phyloP scores from a whole-genome alignment of 2,888 invertebrate genomes.

The Melinaea menophilus region DNA sequence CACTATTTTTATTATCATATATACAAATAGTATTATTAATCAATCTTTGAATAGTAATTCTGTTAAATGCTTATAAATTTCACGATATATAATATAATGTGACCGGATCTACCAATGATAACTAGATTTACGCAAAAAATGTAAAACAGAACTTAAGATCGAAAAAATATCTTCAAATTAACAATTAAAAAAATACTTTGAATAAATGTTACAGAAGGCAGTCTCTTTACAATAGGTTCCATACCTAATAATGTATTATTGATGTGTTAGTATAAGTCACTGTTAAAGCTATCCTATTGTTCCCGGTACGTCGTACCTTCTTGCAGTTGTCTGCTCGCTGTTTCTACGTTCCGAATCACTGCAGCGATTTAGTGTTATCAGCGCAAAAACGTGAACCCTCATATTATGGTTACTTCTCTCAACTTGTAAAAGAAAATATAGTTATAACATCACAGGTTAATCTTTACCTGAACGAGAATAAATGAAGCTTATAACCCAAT shows the following conservation, averaged over 20 bases:
- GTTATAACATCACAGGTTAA: neutral
- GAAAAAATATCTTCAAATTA: no score
- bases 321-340: slow-evolving; percentile 16
- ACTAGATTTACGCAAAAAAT: no score
- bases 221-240: slow-evolving; percentile 5
- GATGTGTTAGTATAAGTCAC: slow-evolving; percentile 14
- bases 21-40: no score
- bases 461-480: neutral
- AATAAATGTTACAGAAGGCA: slow-evolving; percentile 14
- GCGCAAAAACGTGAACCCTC: neutral
- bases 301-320: slow-evolving; percentile 9
- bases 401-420: neutral
- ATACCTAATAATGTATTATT: slow-evolving; percentile 3
- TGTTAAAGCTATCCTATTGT: slow-evolving; percentile 14
- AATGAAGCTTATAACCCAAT: neutral
- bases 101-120: no score
- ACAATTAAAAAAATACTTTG: no score
- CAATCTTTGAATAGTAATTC: no score
- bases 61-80: no score
- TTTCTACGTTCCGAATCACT: slow-evolving; percentile 34
- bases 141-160: no score
- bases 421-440: neutral
- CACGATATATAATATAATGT: no score
- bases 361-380: slow-evolving; percentile 17
- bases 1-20: no score